Evolutionary conservation across 2,888 invertebrate species (phyloP), one percentile per base, ranked within the genome.

Genomic region (Pristionchus maxplancki): DNA sequence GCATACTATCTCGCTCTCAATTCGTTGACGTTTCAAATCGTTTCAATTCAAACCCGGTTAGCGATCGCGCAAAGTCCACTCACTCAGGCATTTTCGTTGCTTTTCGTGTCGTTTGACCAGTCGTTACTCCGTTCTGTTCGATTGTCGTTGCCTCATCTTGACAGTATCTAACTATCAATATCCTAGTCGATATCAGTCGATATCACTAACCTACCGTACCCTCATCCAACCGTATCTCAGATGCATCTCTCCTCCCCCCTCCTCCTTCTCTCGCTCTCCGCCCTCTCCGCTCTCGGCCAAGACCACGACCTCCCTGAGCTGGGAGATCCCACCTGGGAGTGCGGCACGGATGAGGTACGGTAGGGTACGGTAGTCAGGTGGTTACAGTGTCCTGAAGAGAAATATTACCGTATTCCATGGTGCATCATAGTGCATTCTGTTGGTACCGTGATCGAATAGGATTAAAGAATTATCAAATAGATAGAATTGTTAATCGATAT

Each of bases 301-400:
- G 81, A 31, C n/a, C 28, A 6, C 44, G 62, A 58, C 28, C 64
- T 64, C 20, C 64, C 62, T 6, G 15, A 15, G 24, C 64, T 85
- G 40, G 85, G 64, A n/a, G 85, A 85, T 44, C 85, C 85, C 13
- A 85, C 62, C n/a, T 85, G 85, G 85, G 85, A 85, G 64, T 85
- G 85, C 48, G 85, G 85, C 40, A 85, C 85, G 40, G 85, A 85
- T n/a, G 37, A 62, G 62, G 85, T 85, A 78, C 44, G 9, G 78
- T 78, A 48, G 17, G n/a, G 58, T 58, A 58, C 58, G n/a, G 5
- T 58, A 58, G 58, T n/a, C 20, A n/a, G n/a, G n/a, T n/a, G n/a
- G n/a, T n/a, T n/a, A n/a, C n/a, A n/a, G n/a, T n/a, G n/a, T n/a
- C n/a, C n/a, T n/a, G n/a, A n/a, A n/a, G n/a, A n/a, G n/a, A n/a